These are phyloP conservation scores for Ciconia boyciana DNA, from an alignment of 2,113 vertebrate species.

Conservation along the genomic window DNA sequence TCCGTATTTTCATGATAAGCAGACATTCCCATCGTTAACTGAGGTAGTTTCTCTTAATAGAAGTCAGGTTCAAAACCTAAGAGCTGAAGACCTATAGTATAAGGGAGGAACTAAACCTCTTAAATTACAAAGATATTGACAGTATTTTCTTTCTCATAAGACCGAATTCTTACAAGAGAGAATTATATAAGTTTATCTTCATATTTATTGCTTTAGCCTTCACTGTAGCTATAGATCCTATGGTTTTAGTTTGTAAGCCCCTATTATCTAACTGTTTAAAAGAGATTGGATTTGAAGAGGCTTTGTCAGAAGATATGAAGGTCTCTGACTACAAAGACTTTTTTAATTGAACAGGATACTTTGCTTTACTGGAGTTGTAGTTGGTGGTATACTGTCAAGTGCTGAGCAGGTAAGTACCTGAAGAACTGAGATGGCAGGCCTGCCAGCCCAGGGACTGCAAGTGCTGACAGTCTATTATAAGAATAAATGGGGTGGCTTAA, in stretches of 20 bases:
- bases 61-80: background rate
- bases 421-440: background rate
- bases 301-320: background rate
- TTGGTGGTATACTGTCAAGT: background rate
- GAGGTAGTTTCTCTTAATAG: background rate
- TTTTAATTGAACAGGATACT: background rate
- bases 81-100: background rate
- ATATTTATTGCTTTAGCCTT: background rate
- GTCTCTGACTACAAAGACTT: background rate
- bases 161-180: background rate
- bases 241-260: background rate
- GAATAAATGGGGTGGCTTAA: background rate
- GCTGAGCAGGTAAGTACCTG: background rate
- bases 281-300: background rate
- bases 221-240: background rate
- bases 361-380: background rate
- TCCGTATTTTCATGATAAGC: background rate
- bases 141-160: background rate
- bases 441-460: background rate
- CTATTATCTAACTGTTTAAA: background rate
- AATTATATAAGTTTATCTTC: background rate
- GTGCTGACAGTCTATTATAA: background rate
- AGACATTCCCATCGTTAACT: background rate
- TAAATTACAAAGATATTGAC: background rate
- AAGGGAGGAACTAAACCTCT: background rate